Evolutionary conservation across 2,888 invertebrate species (phyloP).

Genomic region (Cordylochernes scorpioides): DNA sequence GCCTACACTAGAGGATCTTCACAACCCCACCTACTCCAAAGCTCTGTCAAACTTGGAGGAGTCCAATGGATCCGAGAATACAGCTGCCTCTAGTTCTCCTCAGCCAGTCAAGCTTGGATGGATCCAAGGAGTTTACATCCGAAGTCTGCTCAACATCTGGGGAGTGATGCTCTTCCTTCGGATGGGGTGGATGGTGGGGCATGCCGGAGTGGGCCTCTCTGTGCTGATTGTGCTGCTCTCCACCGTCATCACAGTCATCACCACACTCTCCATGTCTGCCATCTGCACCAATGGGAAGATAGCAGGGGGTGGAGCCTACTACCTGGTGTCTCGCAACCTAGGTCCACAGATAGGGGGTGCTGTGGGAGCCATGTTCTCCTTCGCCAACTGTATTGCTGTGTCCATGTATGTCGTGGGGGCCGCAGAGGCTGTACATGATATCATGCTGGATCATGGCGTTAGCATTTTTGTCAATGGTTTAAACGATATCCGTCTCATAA

Average conservation of each 20-base stretch:
- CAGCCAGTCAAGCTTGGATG: too few relatives aligned
- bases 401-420: conserved; percentile 29
- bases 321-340: conserved; percentile 77
- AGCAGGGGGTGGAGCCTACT: conserved; percentile 92
- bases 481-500: conserved; percentile 22
- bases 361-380: conserved; percentile 27
- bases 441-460: conserved; percentile 19
- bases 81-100: too few relatives aligned
- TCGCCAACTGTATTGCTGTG: conserved; percentile 28
- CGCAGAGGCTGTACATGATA: conserved; percentile 25
- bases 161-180: conserved; percentile 95
- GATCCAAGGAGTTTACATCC: too few relatives aligned
- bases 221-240: conserved; percentile 48
- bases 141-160: conserved; percentile 92
- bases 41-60: too few relatives aligned
- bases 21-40: too few relatives aligned
- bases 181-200: conserved; percentile 86
- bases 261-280: conserved; percentile 84
- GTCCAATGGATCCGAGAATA: too few relatives aligned
- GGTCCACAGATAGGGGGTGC: conserved; percentile 41
- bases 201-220: conserved; percentile 49
- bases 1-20: too few relatives aligned
- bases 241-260: conserved; percentile 64
- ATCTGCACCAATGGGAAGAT: conserved; percentile 97
- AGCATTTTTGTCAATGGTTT: too few relatives aligned